Evolutionary conservation across 2,113 vertebrate genomes (phyloP).

Genomic region (Halichoerus grypus): DNA sequence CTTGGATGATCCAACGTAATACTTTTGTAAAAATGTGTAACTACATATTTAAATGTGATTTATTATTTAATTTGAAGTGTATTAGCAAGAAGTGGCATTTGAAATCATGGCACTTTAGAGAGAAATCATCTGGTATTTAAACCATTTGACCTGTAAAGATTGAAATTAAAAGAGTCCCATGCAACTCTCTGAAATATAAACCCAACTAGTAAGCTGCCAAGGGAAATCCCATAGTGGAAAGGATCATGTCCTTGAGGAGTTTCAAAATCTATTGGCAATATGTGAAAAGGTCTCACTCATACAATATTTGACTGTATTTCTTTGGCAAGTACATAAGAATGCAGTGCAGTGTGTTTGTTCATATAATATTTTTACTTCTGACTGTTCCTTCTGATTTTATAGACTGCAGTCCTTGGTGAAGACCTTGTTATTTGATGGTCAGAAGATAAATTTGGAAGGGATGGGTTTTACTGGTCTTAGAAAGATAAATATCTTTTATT

Average conservation of each 20-base stretch:
- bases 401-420: background rate
- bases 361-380: background rate
- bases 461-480: background rate
- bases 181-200: background rate
- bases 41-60: background rate
- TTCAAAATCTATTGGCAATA: background rate
- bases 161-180: background rate
- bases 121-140: background rate
- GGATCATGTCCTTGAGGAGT: background rate
- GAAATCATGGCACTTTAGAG: background rate
- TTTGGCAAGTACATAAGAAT: background rate
- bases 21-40: background rate
- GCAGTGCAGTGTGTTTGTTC: background rate
- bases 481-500: background rate
- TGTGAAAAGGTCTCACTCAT: background rate
- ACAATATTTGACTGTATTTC: background rate
- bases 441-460: background rate
- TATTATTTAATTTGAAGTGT: slow-evolving; percentile 15
- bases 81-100: background rate
- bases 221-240: background rate
- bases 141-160: background rate
- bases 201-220: background rate
- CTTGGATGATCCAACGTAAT: slow-evolving; percentile 9
- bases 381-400: background rate
- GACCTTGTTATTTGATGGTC: background rate